phyloP scores from a whole-genome alignment of 2,113 vertebrate genomes.

The Sitta europaea region DNA sequence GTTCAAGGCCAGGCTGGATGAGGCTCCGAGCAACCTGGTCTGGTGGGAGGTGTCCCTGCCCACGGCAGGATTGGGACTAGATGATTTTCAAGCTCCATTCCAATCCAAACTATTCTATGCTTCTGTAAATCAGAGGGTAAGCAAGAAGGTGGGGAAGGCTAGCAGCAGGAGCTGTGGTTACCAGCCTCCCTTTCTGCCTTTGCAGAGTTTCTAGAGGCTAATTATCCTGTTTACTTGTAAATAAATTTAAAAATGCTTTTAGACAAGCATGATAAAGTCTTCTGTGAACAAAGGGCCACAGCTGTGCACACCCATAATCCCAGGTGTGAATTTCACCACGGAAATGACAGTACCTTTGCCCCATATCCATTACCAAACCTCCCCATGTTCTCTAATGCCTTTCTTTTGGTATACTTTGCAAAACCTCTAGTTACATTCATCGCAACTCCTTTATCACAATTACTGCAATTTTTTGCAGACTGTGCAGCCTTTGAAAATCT shows the following conservation, averaged over 20 bases:
- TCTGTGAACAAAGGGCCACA: not conserved
- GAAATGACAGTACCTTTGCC: not conserved
- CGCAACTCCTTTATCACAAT: accelerated
- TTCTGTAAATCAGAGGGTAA: not conserved
- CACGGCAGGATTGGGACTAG: not conserved
- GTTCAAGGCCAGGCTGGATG: not conserved
- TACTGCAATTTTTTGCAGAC: too few relatives aligned
- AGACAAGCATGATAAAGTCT: not conserved
- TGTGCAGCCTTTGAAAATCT: not conserved
- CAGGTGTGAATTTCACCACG: accelerated
- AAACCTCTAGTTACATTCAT: not conserved
- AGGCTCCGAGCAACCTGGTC: accelerated
- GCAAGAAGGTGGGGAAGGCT: not conserved
- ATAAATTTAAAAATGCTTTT: accelerated
- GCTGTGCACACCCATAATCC: accelerated
- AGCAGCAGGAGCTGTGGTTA: not conserved
- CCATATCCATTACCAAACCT: accelerated
- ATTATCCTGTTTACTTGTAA: not conserved
- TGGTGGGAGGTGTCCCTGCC: not conserved
- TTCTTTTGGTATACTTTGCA: accelerated
- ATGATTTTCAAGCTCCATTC: not conserved
- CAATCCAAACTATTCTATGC: not conserved
- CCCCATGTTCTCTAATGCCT: accelerated
- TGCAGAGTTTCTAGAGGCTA: too few relatives aligned
- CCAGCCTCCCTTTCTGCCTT: accelerated